phyloP scores from a whole-genome alignment of 2,113 vertebrate genomes.

The Chloebia gouldiae region DNA sequence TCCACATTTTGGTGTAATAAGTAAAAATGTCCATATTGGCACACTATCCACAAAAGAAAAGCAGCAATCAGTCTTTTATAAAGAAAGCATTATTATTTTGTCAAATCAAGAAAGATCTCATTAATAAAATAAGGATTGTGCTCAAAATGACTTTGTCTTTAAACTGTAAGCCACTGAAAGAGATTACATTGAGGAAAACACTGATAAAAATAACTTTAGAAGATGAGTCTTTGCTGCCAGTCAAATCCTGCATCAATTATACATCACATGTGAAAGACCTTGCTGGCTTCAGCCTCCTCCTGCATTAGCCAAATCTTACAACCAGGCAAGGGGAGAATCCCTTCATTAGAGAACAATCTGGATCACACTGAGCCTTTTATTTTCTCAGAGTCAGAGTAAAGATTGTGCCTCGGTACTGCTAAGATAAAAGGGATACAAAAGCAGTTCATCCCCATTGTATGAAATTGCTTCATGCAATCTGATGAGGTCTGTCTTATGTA shows the following conservation, averaged over 20 bases:
- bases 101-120: neutral
- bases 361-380: neutral
- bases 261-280: conserved; percentile 13
- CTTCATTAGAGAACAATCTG: conserved; percentile 30
- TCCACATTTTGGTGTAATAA: neutral
- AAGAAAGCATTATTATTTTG: conserved; percentile 12
- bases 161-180: neutral
- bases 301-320: conserved; percentile 22
- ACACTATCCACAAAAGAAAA: neutral
- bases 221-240: neutral
- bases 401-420: neutral
- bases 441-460: neutral
- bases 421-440: neutral
- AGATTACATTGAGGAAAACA: neutral
- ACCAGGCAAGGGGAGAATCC: neutral
- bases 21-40: neutral
- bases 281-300: conserved; percentile 4
- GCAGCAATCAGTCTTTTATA: neutral
- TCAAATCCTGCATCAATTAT: conserved; percentile 27
- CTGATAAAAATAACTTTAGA: conserved; percentile 12
- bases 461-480: neutral
- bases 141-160: conserved; percentile 11
- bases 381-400: neutral
- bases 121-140: conserved; percentile 49
- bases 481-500: neutral